Evolutionary conservation across 2,113 vertebrate genomes (phyloP).

Genomic region (Myotis yumanensis): DNA sequence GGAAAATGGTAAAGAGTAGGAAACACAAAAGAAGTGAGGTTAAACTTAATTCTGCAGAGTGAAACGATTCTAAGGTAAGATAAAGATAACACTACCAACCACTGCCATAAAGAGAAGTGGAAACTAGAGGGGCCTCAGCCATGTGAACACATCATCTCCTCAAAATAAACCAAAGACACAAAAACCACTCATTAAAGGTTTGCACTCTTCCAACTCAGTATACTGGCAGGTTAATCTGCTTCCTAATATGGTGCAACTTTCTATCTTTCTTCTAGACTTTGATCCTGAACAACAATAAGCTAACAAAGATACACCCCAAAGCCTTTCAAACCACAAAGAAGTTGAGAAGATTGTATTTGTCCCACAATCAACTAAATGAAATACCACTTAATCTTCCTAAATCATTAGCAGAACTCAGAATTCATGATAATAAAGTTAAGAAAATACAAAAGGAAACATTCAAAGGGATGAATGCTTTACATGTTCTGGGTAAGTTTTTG

Average conservation of each 20-base stretch:
- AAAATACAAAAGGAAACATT: constrained; percentile 92
- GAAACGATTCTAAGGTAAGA: not conserved
- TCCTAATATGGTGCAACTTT: not conserved
- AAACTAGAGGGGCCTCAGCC: not conserved
- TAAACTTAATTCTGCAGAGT: not conserved
- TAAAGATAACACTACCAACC: not conserved
- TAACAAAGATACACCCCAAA: constrained; percentile 95
- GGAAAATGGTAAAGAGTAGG: not conserved
- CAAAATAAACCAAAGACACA: constrained; percentile 37
- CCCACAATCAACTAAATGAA: constrained; percentile 94
- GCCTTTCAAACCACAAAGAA: constrained; percentile 91
- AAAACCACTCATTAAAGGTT: not conserved
- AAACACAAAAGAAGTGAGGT: not conserved
- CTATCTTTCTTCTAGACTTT: constrained; percentile 86
- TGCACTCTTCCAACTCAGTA: not conserved
- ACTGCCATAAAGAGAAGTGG: not conserved
- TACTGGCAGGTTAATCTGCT: not conserved
- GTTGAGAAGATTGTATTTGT: constrained; percentile 92
- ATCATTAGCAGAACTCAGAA: constrained; percentile 92
- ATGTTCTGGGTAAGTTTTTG: constrained; percentile 92
- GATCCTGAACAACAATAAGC: constrained; percentile 96
- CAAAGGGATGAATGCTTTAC: constrained; percentile 92
- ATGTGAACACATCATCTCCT: not conserved
- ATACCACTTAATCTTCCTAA: constrained; percentile 93
- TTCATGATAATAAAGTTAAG: constrained; percentile 96